Evolutionary conservation across 2,113 vertebrate genomes (phyloP), one percentile per base, ranked within the genome.

Genomic region (Ptilorrhoa leucosticta): DNA sequence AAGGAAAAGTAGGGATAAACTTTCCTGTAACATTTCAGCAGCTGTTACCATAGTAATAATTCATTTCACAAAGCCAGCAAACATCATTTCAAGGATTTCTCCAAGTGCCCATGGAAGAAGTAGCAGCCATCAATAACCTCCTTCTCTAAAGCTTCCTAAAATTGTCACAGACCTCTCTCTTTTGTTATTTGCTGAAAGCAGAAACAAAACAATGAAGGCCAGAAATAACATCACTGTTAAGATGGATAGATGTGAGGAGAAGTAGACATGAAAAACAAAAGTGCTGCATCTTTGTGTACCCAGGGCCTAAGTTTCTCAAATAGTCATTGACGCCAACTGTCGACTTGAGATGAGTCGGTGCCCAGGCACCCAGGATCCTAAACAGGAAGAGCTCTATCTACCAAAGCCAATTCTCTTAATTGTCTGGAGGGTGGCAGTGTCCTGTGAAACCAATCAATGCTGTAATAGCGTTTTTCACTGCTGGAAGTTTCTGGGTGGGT

Each of bases 1-100:
- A 60, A 56, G 23, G 28, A 80, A 87, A 75, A 77, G 42, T 53
- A 72, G 40, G 63, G 24, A 83, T 22, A 83, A 85, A 94, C 53
- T 92, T 85, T 92, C 13, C 54, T 73, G 48, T 61, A 85, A 47
- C 77, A 71, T 81, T 90, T 86, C 91, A 91, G 91, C 72, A 78
- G 75, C 86, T 83, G 97, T 96, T 96, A 75, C 95, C 95, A 96
- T 97, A 94, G 96, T 40, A 95, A 97, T 96, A 73, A 73, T 70
- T 91, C 3, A 0, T 82, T 83, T 91, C 89, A 88, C 82, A 75
- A 91, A 51, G 73, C 35, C 63, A 85, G 50, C 27, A 82, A 94
- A 84, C 81, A 90, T 64, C 28, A 79, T 89, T 80, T 96, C 94
- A 96, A 95, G 89, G 92, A 95, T 91, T 96, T 94, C 92, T 96